These are phyloP conservation scores for Trachops cirrhosus DNA, from an alignment of 2,797 vertebrate species.

Conservation along the genomic window DNA sequence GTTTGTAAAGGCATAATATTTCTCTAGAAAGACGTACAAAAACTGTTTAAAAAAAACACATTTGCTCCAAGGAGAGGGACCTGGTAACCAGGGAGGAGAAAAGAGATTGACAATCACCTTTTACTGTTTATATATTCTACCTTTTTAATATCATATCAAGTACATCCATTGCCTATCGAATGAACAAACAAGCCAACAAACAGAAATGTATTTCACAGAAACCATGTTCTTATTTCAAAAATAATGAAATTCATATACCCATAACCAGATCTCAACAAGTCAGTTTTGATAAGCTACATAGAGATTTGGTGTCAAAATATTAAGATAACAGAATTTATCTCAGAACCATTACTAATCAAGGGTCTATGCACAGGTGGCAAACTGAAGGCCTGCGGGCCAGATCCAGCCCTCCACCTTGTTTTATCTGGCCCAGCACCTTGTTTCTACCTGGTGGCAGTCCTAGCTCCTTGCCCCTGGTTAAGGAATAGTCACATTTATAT, in stretches of 20 bases:
- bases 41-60: not conserved
- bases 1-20: not conserved
- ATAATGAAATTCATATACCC: not conserved
- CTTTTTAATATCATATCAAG: not conserved
- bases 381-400: too few relatives aligned
- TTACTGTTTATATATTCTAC: not conserved
- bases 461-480: too few relatives aligned
- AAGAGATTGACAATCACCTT: not conserved
- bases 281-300: not conserved
- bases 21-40: not conserved
- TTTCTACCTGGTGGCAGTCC: too few relatives aligned
- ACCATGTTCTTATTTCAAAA: not conserved
- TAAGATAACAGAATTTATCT: not conserved
- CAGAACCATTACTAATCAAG: not conserved
- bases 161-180: not conserved
- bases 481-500: too few relatives aligned
- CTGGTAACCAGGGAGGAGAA: not conserved
- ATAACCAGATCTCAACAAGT: not conserved
- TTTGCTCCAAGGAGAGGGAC: not conserved
- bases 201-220: conserved; percentile 2
- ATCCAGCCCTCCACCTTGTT: too few relatives aligned
- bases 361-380: not conserved
- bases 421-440: too few relatives aligned
- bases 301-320: not conserved
- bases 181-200: not conserved